Evolutionary conservation across 1,140 invertebrate species (phyloP), one percentile per base, ranked within the genome.

Genomic region (Drosophila subpulchrella): DNA sequence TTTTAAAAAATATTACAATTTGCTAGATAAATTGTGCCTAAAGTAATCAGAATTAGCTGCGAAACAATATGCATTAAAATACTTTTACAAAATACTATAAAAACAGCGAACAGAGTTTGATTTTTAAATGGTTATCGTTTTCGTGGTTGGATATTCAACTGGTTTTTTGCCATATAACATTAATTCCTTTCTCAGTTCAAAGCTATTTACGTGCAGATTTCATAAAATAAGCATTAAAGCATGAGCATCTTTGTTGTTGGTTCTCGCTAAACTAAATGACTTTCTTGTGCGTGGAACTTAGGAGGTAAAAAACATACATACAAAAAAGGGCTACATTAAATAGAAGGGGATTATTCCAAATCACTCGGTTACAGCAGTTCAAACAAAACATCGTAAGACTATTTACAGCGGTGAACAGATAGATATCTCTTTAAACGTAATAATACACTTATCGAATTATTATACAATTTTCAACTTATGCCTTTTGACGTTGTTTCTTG

Each of bases 1-100:
- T 86, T 84, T 74, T 77, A 63, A 70, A 82, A 86, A 89, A 83
- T 86, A 88, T 88, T 79, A 89, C 79, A 86, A 86, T 86, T 86
- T 62, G 79, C 83, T 86, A 86, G 77, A 70, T 81, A 86, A 86
- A 86, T 86, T 83, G 83, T 82, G 75, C 81, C 83, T 86, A 86
- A 88, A 70, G 58, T 83, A 86, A 76, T 75, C 74, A 79, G 75
- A 82, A 70, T 79, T 65, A 75, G 58, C 66, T 76, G 67, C 63
- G 58, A 88, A 74, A 83, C 63, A 77, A 78, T 65, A 86, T 78
- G 79, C 60, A 67, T 77, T 77, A 80, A 79, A 86, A 86, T 86
- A 80, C 83, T 86, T 88, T 74, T 83, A 86, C 79, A 89, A 86
- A 88, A 86, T 86, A 86, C 79, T 83, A 78, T 72, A 75, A 47